Percentiles rank a stretch among this genome's conserved stretches.
These are phyloP conservation scores for Aspidapion aeneum DNA, from an alignment of 2,888 invertebrate species.

Conservation along the genomic window DNA sequence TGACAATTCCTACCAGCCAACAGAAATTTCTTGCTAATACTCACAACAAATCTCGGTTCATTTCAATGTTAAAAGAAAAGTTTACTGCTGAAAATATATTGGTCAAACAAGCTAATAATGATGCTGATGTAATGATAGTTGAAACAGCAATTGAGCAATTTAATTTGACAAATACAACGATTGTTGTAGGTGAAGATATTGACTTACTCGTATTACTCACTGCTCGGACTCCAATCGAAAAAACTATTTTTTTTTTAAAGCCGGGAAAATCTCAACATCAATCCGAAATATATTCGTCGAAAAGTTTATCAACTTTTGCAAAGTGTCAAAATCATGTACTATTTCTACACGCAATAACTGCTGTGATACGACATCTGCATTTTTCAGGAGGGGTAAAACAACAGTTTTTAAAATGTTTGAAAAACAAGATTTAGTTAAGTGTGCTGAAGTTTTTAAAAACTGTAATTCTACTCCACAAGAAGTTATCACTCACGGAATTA, in stretches of 20 bases:
- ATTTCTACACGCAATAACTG: constrained; percentile 1
- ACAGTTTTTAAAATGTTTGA: neutral
- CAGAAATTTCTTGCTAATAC: constrained; percentile 34
- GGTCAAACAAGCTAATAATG: constrained; percentile 33
- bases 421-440: neutral
- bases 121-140: constrained; percentile 8
- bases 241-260: constrained; percentile 32
- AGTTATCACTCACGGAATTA: constrained; percentile 30
- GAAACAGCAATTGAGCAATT: constrained; percentile 3
- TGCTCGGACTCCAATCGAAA: constrained; percentile 27
- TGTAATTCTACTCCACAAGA: constrained; percentile 22
- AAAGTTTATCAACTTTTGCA: constrained; percentile 23
- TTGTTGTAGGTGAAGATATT: constrained; percentile 36
- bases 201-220: constrained; percentile 32
- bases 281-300: constrained; percentile 30
- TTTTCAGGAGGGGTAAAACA: neutral
- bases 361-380: too few relatives aligned
- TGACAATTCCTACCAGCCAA: constrained; percentile 31
- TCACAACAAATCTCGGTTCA: constrained; percentile 37
- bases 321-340: neutral
- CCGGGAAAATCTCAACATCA: constrained; percentile 30
- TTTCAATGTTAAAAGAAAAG: constrained; percentile 30
- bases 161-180: constrained; percentile 21
- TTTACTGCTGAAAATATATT: constrained; percentile 35
- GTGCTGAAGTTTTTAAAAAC: constrained; percentile 11